Base-by-base conservation (phyloP, 2,888 invertebrate species). In the Cantharis lateralis region DNA sequence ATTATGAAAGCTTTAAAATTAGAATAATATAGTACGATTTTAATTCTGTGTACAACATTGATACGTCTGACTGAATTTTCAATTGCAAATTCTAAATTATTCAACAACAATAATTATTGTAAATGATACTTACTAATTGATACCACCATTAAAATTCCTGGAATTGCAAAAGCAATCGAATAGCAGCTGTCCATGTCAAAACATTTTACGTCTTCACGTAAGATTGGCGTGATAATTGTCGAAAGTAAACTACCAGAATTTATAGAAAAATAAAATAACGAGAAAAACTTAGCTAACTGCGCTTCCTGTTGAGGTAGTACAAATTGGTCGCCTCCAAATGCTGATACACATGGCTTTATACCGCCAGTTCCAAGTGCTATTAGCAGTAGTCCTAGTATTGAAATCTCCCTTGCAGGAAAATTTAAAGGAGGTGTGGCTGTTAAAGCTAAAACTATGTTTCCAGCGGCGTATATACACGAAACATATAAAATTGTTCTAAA, bases 261-360 rank as follows among this genome's bases (percentile, higher is more conserved):
- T 85, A 98, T 98, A 68, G 96, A 90, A 85, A 98, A 96, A 89
- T 98, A 98, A 88, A 98, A 98, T 0, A 98, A 89, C 0, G 98
- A 98, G 89, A 98, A 98, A 89, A 96, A 98, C 77, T 92, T 92
- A 15, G 93, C 93, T 77, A 98, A 89, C 85, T 95, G 93, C 82
- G 89, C 89, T 82, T 93, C 93, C 88, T 98, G 96, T 80, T 95
- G 93, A 0, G 95, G 95, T 69, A 95, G 82, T 69, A 92, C 90
- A 87, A 98, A 97, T 88, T 98, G 98, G 87, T 98, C 98, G 0
- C 98, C 98, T 0, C 98, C 98, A 87, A 98, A 98, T 0, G 98
- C 96, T 0, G 96, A 92, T 0, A 98, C 98, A 85, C 98, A 98
- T 0, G 98, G 98, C 85, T 98, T 98, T 82, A 98, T 98, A 1